Evolutionary conservation across 2,797 vertebrate species (phyloP).

Genomic region (Threskiornis aethiopicus): DNA sequence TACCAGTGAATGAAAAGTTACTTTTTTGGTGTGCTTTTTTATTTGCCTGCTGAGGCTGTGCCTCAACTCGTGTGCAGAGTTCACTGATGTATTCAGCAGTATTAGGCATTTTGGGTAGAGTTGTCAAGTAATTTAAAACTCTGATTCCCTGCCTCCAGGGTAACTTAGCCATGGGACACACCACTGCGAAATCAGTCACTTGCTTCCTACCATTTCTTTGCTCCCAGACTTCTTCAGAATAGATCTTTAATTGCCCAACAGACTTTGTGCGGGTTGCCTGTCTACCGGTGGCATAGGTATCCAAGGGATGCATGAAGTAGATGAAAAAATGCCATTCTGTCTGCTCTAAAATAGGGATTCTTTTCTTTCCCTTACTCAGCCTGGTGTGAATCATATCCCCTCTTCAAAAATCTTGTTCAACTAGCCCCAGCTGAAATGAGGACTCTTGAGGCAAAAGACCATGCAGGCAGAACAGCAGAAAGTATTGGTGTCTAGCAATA

Average conservation of each 20-base stretch:
- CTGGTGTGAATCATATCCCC: not conserved
- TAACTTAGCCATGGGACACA: not conserved
- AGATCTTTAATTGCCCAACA: not conserved
- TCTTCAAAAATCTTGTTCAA: not conserved
- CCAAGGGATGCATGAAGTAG: not conserved
- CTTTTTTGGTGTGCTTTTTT: not conserved
- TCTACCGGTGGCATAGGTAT: not conserved
- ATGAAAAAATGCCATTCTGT: not conserved
- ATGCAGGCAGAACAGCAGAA: not conserved
- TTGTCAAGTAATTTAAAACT: not conserved
- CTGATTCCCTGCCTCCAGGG: not conserved
- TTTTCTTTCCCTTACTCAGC: not conserved
- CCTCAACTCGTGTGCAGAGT: not conserved
- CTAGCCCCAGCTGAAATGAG: not conserved
- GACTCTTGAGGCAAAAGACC: not conserved
- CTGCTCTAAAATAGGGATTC: not conserved
- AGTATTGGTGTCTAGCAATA: not conserved
- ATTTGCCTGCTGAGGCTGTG: not conserved
- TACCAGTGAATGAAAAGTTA: not conserved
- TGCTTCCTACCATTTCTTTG: not conserved
- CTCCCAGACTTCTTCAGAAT: not conserved
- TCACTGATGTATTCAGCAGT: fast-evolving
- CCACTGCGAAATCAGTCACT: not conserved
- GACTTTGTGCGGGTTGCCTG: not conserved
- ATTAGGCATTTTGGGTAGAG: not conserved